Evolutionary conservation across 2,113 vertebrate genomes (phyloP).

Genomic region (Corythoichthys intestinalis): DNA sequence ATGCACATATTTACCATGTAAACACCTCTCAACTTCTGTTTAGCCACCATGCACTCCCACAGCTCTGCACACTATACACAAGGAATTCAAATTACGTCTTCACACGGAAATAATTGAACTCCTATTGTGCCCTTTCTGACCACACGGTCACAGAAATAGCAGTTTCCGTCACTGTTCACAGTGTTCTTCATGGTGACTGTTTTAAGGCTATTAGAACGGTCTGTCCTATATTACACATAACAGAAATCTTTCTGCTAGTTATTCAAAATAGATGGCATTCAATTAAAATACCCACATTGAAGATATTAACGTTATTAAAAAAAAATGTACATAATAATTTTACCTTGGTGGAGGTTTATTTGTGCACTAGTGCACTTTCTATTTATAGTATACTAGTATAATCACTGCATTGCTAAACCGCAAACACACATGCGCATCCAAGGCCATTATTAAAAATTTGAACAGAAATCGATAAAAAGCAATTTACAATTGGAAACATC

Average conservation of each 20-base stretch:
- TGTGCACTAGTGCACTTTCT: too few relatives aligned
- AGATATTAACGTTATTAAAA: too few relatives aligned
- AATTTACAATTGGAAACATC: not conserved
- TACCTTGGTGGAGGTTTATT: too few relatives aligned
- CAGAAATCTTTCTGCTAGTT: too few relatives aligned
- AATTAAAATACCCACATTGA: too few relatives aligned
- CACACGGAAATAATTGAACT: conserved; percentile 56
- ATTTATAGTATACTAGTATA: too few relatives aligned
- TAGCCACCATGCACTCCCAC: conserved; percentile 61
- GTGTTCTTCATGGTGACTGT: conserved; percentile 9
- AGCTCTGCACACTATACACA: conserved; percentile 39
- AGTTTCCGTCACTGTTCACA: conserved; percentile 27
- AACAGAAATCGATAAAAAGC: not conserved
- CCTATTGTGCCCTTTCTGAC: conserved; percentile 49
- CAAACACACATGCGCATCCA: too few relatives aligned
- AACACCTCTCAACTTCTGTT: conserved; percentile 68
- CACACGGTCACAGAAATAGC: conserved; percentile 27
- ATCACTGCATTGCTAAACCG: too few relatives aligned
- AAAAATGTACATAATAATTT: too few relatives aligned
- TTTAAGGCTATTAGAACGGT: not conserved
- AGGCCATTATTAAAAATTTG: too few relatives aligned
- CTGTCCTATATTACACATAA: not conserved
- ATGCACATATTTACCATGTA: conserved; percentile 65
- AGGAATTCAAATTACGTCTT: conserved; percentile 54
- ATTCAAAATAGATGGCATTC: too few relatives aligned